These are phyloP conservation scores for Harpalus rufipes DNA, from an alignment of 2,888 invertebrate species.

Conservation along the genomic window DNA sequence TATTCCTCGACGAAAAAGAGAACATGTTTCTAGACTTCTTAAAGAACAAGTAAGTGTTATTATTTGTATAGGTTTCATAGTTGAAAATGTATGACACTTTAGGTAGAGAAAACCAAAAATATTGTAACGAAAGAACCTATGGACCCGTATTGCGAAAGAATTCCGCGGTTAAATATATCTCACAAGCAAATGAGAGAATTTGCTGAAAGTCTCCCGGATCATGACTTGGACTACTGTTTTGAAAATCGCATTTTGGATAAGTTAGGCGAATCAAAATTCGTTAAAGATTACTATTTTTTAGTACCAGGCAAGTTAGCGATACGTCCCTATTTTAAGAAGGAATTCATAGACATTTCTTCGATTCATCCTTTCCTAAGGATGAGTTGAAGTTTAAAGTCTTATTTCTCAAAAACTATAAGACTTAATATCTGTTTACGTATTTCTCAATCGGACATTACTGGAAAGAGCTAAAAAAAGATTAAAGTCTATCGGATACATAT, in stretches of 20 bases:
- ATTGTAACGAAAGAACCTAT: slow-evolving; percentile 67
- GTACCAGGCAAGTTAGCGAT: slow-evolving; percentile 73
- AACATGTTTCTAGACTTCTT: slow-evolving; percentile 18
- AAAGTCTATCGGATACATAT: too few species aligned
- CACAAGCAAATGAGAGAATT: slow-evolving; percentile 79
- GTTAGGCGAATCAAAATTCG: slow-evolving; percentile 80
- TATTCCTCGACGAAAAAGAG: neutral
- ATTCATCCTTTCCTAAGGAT: too few species aligned
- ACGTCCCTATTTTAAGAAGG: too few species aligned
- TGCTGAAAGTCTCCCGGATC: slow-evolving; percentile 81
- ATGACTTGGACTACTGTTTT: slow-evolving; percentile 82
- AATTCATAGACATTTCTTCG: too few species aligned
- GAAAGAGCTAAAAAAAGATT: too few species aligned
- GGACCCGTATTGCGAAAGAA: slow-evolving; percentile 73
- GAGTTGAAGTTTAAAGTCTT: too few species aligned
- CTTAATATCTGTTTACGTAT: too few species aligned
- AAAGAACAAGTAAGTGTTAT: slow-evolving; percentile 7
- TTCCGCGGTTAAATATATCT: slow-evolving; percentile 72
- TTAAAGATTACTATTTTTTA: slow-evolving; percentile 79
- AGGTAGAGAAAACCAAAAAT: slow-evolving; percentile 19
- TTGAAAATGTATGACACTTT: too few species aligned
- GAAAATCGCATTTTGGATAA: slow-evolving; percentile 81
- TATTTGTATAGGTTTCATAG: neutral
- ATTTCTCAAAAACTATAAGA: too few species aligned
- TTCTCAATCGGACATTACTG: too few species aligned